Evolutionary conservation across 1,140 invertebrate genomes (phyloP).

Genomic region (Drosophila serrata): DNA sequence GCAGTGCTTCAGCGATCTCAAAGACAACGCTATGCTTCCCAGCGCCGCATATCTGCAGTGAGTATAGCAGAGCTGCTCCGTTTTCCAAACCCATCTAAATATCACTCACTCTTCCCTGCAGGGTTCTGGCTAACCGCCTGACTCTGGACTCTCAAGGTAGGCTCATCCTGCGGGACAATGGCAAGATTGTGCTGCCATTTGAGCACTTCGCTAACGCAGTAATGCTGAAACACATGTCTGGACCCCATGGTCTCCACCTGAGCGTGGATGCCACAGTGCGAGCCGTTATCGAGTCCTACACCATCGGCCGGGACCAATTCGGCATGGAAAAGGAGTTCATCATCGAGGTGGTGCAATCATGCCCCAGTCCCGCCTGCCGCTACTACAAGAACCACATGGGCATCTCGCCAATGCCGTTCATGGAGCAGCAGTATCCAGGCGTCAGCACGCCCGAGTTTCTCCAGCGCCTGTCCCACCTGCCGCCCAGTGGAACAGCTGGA

Average conservation of each 20-base stretch:
- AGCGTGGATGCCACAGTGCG: slow-evolving; percentile 92
- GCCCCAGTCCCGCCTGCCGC: slow-evolving; percentile 93
- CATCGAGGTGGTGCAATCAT: slow-evolving; percentile 94
- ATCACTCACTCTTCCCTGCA: slow-evolving; percentile 69
- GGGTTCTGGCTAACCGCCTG: slow-evolving; percentile 93
- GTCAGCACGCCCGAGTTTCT: slow-evolving; percentile 82
- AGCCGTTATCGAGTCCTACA: slow-evolving; percentile 94
- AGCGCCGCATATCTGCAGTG: slow-evolving; percentile 94
- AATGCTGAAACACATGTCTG: slow-evolving; percentile 95
- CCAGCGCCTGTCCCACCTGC: slow-evolving; percentile 85
- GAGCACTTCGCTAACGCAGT: slow-evolving; percentile 96
- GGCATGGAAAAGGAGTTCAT: slow-evolving; percentile 96
- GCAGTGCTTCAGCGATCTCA: slow-evolving; percentile 93
- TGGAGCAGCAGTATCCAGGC: slow-evolving; percentile 82
- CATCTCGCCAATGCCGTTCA: slow-evolving; percentile 87
- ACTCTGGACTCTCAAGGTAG: slow-evolving; percentile 93
- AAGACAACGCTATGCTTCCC: slow-evolving; percentile 93
- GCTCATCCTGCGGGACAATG: slow-evolving; percentile 92
- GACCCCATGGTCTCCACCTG: slow-evolving; percentile 92
- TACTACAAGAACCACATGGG: slow-evolving; percentile 94
- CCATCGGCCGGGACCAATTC: slow-evolving; percentile 93
- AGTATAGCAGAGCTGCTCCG: slow-evolving; percentile 79
- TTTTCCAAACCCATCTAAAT: neutral
- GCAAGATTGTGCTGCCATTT: slow-evolving; percentile 94
- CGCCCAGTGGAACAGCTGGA: slow-evolving; percentile 60